phyloP scores from a whole-genome alignment of 2,888 invertebrate genomes.

The Aphidoletes aphidimyza region DNA sequence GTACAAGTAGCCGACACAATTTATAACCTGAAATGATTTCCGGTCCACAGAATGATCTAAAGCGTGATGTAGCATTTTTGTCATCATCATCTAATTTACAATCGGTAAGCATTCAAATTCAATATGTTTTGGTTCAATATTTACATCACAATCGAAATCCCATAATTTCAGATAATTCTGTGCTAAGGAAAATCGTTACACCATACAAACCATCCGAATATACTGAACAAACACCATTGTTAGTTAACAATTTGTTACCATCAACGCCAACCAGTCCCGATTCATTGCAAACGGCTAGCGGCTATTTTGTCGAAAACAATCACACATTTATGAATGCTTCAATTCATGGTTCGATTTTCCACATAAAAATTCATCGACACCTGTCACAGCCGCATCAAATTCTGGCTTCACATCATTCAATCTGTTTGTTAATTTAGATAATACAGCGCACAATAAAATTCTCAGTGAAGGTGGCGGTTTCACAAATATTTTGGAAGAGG shows the following conservation, averaged over 20 bases:
- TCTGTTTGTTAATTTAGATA: slow-evolving; percentile 61
- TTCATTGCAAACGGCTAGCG: slow-evolving; percentile 66
- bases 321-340: slow-evolving; percentile 63
- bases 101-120: slow-evolving; percentile 63
- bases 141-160: not conserved
- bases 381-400: slow-evolving; percentile 55
- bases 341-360: slow-evolving; percentile 65
- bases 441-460: slow-evolving; percentile 43
- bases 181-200: slow-evolving; percentile 88
- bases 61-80: slow-evolving; percentile 86
- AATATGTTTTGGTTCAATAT: slow-evolving; percentile 57
- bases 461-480: slow-evolving; percentile 58
- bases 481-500: slow-evolving; percentile 58
- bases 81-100: slow-evolving; percentile 60
- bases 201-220: slow-evolving; percentile 91
- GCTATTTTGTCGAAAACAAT: slow-evolving; percentile 66
- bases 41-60: slow-evolving; percentile 94
- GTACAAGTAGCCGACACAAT: slow-evolving; percentile 71
- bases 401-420: slow-evolving; percentile 61
- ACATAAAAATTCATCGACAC: slow-evolving; percentile 53
- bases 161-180: slow-evolving; percentile 67
- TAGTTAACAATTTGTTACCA: too few relatives aligned
- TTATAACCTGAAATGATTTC: slow-evolving; percentile 94
- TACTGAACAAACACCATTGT: slow-evolving; percentile 75
- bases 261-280: slow-evolving; percentile 67